Evolutionary conservation across 1,140 invertebrate genomes (phyloP).

Genomic region (Archegozetes longisetosus): DNA sequence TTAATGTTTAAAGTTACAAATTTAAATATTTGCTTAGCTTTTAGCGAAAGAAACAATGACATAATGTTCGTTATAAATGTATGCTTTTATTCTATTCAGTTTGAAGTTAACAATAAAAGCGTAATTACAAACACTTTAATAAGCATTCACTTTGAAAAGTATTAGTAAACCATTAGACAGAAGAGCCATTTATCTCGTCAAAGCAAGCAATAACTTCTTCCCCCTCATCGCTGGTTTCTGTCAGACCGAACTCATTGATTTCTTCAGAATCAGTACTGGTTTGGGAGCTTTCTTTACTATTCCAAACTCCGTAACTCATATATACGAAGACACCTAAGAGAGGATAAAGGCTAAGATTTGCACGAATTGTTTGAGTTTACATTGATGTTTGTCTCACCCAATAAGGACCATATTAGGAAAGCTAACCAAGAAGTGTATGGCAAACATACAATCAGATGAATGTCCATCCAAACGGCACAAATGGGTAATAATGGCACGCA

Average conservation of each 20-base stretch:
- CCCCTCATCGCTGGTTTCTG: background rate
- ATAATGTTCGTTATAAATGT: too few species aligned
- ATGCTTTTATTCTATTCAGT: too few species aligned
- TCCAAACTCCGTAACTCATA: conserved; percentile 4
- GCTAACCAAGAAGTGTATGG: conserved; percentile 18
- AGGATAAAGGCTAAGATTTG: background rate
- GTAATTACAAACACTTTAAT: too few species aligned
- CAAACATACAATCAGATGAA: conserved; percentile 18
- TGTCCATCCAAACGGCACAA: conserved; percentile 19
- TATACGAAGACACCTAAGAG: conserved; percentile 2
- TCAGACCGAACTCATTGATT: background rate
- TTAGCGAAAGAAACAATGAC: too few species aligned
- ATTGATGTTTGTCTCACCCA: conserved; percentile 15
- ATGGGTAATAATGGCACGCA: conserved; percentile 22
- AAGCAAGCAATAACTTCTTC: background rate
- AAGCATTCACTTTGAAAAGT: too few species aligned
- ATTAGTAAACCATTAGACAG: background rate
- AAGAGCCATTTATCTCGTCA: background rate
- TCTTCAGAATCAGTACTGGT: background rate
- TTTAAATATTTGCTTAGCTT: too few species aligned
- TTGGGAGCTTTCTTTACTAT: background rate
- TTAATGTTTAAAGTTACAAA: too few species aligned
- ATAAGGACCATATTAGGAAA: conserved; percentile 18
- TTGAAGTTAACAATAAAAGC: too few species aligned
- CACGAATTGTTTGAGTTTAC: background rate